Base-by-base conservation (phyloP, 2,113 vertebrate species). In the Apeltes quadracus region DNA sequence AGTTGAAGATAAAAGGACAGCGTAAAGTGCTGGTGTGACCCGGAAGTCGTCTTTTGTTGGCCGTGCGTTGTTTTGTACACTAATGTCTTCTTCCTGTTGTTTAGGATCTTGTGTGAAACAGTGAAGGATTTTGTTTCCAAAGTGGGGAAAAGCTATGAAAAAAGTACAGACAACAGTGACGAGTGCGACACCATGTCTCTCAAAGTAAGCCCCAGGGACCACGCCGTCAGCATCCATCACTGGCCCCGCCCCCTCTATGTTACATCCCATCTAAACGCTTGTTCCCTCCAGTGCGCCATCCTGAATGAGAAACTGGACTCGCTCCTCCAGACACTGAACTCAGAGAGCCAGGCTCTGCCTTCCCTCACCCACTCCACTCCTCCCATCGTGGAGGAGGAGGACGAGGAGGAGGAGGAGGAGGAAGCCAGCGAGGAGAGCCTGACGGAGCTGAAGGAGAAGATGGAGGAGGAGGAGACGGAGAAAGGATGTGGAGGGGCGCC, bases 101-200 rank as follows among this genome's bases (percentile, higher is more conserved):
- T 43, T 22, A 99, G 97, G 93, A 93, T 98, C 82, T 93, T 99
- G 20, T 99, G 96, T 91, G 97, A 98, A 91, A 99, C 98, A 0
- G 95, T 99, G 74, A 99, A 98, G 92, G 98, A 98, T 71, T 98
- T 99, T 54, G 96, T 98, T 81, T 94, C 96, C 92, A 98, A 97
- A 95, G 95, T 99, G 69, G 97, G 96, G 18, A 99, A 98, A 89
- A 93, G 93, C 1, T 96, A 97, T 0, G 97, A 98, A 61, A 97
- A 94, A 87, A 93, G 95, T 1, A 39, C 92, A 67, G 98, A 98
- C 78, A 98, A 96, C 44, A 72, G 93, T 10, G 95, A 95, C 1
- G 96, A 96, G 78, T 95, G 96, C 0, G 96, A 97, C 78, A 92
- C 91, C 0, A 94, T 99, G 95, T 93, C 97, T 78, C 79, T 93